phyloP scores from a whole-genome alignment of 2,888 invertebrate species.

The Apantesis nais region DNA sequence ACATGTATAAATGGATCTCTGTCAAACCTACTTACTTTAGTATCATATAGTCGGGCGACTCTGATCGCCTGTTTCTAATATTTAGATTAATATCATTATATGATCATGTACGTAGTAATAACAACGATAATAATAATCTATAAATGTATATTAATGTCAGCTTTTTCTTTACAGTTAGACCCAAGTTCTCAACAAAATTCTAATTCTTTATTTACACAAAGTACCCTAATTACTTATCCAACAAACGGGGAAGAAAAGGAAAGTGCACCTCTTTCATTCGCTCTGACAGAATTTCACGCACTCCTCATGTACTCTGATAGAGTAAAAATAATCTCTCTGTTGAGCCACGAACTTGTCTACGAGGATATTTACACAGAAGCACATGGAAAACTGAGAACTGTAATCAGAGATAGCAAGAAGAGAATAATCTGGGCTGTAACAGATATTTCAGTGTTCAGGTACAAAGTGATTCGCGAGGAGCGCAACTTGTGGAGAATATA shows the following conservation, averaged over 20 bases:
- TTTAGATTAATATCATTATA: too few relatives aligned
- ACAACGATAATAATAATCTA: too few relatives aligned
- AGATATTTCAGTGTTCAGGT: slow-evolving; percentile 93
- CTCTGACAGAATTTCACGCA: slow-evolving; percentile 96
- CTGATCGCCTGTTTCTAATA: too few relatives aligned
- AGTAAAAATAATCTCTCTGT: slow-evolving; percentile 92
- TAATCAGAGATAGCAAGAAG: slow-evolving; percentile 92
- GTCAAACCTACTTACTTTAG: too few relatives aligned
- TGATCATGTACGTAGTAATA: too few relatives aligned
- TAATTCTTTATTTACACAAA: slow-evolving; percentile 78
- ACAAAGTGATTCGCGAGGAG: slow-evolving; percentile 93
- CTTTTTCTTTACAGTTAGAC: slow-evolving; percentile 73
- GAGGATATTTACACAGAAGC: slow-evolving; percentile 93
- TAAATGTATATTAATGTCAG: too few relatives aligned
- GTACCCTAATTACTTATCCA: slow-evolving; percentile 75
- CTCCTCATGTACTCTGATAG: slow-evolving; percentile 93
- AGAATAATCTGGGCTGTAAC: slow-evolving; percentile 95
- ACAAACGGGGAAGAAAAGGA: slow-evolving; percentile 69
- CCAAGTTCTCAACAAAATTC: slow-evolving; percentile 80
- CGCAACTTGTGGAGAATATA: slow-evolving; percentile 96
- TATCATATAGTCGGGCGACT: too few relatives aligned
- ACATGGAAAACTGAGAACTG: slow-evolving; percentile 91
- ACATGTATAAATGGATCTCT: too few relatives aligned
- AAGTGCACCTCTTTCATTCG: slow-evolving; percentile 89
- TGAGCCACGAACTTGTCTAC: slow-evolving; percentile 94